Percentiles rank a stretch among this genome's conserved stretches.
Evolutionary conservation across 53 echinoderm and acorn worm genomes (phyloP).

Genomic region (Paracentrotus lividus): DNA sequence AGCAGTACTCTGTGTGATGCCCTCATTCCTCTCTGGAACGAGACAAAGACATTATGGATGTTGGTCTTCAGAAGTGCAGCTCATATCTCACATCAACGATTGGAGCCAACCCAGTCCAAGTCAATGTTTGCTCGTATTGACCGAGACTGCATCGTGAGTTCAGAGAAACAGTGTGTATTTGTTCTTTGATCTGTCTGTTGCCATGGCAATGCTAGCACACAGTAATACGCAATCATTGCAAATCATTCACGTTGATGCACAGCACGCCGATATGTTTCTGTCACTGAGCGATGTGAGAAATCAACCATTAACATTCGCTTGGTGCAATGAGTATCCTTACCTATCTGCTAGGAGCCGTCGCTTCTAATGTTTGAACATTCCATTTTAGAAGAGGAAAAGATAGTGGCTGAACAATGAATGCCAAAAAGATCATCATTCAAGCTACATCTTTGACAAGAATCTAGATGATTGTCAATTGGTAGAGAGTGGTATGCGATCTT

Average conservation of each 20-base stretch:
- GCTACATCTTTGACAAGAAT: background rate
- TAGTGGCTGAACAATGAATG: constrained; percentile 1
- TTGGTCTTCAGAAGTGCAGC: background rate
- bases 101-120: background rate
- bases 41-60: background rate
- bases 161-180: background rate
- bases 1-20: constrained; percentile 60
- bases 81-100: background rate
- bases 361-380: constrained; percentile 25
- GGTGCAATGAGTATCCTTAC: constrained; percentile 6
- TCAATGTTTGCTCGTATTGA: background rate
- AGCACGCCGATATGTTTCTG: constrained; percentile 1
- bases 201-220: constrained; percentile 19
- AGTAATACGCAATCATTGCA: constrained; percentile 19
- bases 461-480: background rate
- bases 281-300: constrained; percentile 13
- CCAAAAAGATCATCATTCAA: constrained; percentile 6
- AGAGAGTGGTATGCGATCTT: constrained; percentile 5
- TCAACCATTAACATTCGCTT: background rate
- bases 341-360: background rate
- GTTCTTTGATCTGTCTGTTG: constrained; percentile 4
- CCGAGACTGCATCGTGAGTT: background rate
- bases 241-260: background rate
- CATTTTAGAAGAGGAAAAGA: constrained; percentile 6
- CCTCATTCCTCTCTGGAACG: background rate